Evolutionary conservation across 2,113 vertebrate species (phyloP).

Genomic region (Rhynchomys soricoides): DNA sequence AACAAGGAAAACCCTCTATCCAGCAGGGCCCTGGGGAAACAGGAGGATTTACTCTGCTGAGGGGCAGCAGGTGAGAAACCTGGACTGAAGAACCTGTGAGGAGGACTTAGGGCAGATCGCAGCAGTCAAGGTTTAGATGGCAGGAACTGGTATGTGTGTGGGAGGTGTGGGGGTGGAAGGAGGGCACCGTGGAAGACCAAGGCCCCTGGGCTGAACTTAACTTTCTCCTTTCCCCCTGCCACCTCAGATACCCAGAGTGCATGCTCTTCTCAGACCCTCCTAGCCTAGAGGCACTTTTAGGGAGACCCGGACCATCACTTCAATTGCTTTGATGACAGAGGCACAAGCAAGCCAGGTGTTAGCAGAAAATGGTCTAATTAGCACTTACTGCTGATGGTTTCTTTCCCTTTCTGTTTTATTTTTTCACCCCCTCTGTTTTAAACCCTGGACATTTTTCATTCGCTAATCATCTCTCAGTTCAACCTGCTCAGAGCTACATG

Average conservation of each 20-base stretch:
- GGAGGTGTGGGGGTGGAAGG: background rate
- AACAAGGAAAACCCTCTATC: background rate
- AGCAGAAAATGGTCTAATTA: slow-evolving; percentile 86
- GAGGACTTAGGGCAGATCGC: background rate
- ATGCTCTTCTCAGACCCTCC: background rate
- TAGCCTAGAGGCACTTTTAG: background rate
- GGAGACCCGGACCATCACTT: slow-evolving; percentile 63
- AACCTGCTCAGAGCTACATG: slow-evolving; percentile 77
- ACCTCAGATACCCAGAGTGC: background rate
- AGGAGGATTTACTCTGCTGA: background rate
- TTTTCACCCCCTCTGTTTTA: slow-evolving; percentile 55
- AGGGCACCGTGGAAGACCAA: too few species aligned
- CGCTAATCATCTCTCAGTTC: slow-evolving; percentile 85
- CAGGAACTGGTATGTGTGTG: background rate
- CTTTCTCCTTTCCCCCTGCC: background rate
- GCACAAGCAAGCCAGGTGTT: slow-evolving; percentile 86
- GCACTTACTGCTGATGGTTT: slow-evolving; percentile 82
- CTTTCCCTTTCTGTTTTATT: background rate
- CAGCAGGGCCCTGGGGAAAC: background rate
- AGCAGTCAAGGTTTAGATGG: background rate
- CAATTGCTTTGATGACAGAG: slow-evolving; percentile 81
- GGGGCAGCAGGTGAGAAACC: background rate
- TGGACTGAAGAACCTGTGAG: too few species aligned
- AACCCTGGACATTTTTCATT: slow-evolving; percentile 82
- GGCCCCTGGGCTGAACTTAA: background rate